Conservation (phyloP, 2,888 invertebrate genomes). For the Lamproptera curius region DNA sequence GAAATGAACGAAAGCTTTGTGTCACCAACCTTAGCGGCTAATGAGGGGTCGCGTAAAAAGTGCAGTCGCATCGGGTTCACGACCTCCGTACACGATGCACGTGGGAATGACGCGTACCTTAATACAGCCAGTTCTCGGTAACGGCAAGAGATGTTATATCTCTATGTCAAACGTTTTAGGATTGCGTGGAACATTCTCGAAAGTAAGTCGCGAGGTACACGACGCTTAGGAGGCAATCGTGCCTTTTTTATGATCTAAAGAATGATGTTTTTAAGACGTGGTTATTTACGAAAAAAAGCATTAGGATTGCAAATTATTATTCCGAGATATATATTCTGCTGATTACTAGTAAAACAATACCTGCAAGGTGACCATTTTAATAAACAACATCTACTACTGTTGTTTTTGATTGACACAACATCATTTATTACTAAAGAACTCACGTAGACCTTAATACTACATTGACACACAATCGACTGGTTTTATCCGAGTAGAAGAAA, state of each 20-base stretch:
- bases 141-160: no score
- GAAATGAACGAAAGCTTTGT: no score
- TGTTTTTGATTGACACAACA: not conserved
- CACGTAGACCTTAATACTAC: not conserved
- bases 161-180: no score
- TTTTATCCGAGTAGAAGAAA: not conserved
- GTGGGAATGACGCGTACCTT: constrained; percentile 1
- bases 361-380: constrained; percentile 1
- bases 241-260: no score
- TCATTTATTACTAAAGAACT: not conserved
- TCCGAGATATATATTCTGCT: no score
- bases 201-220: no score
- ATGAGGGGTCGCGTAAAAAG: constrained; percentile 12
- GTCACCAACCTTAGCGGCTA: not conserved
- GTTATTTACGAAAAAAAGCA: no score
- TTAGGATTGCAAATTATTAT: no score
- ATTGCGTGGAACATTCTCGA: no score
- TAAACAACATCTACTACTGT: not conserved
- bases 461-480: not conserved
- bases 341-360: no score
- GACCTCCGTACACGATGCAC: constrained; percentile 7
- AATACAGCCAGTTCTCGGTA: constrained; percentile 4
- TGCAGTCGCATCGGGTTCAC: constrained; percentile 14
- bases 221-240: no score
- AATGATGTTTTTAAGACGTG: no score